phyloP scores from a whole-genome alignment of 2,797 vertebrate genomes.

The Phrynocephalus forsythii region DNA sequence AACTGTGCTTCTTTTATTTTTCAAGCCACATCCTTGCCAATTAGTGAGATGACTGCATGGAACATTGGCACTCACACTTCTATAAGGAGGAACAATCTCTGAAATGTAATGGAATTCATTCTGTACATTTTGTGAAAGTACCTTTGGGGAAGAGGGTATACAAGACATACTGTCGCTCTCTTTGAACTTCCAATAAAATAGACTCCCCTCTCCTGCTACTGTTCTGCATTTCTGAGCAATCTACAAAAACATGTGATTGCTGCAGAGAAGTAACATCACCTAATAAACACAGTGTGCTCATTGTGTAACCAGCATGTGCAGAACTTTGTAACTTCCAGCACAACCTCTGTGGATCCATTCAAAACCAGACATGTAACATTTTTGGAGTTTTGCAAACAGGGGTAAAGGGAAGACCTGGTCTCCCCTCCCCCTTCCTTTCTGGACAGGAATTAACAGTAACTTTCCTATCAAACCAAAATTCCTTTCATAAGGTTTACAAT shows the following conservation, averaged over 20 bases:
- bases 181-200: conserved; percentile 16
- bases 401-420: neutral
- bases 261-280: conserved; percentile 40
- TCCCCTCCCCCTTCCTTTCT: neutral
- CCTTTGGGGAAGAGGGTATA: conserved; percentile 19
- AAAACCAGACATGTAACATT: neutral
- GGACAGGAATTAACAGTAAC: neutral
- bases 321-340: neutral
- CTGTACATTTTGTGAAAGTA: neutral
- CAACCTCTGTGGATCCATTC: neutral
- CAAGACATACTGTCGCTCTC: conserved; percentile 35
- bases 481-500: no score
- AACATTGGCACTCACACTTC: neutral
- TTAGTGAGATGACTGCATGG: neutral
- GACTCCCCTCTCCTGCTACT: conserved; percentile 22
- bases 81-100: conserved; percentile 34
- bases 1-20: neutral
- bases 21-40: neutral
- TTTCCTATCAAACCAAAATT: no score
- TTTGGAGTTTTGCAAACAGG: neutral
- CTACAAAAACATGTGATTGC: conserved; percentile 49
- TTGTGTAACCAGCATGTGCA: neutral
- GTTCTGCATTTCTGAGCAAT: conserved; percentile 51
- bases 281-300: conserved; percentile 29
- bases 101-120: conserved; percentile 35